phyloP scores from a whole-genome alignment of 2,888 invertebrate genomes.

The Catotricha subobsoleta region DNA sequence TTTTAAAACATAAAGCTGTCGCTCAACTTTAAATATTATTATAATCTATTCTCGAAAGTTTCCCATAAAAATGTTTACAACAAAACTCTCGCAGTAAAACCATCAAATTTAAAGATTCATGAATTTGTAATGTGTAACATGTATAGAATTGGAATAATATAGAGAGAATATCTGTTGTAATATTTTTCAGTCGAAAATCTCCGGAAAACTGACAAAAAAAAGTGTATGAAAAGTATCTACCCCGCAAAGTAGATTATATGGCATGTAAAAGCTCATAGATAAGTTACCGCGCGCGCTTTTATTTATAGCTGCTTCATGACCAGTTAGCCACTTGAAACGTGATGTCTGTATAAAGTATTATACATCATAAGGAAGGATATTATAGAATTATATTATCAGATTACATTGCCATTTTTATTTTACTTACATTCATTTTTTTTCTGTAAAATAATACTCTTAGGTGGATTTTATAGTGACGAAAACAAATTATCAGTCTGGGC shows the following conservation, averaged over 20 bases:
- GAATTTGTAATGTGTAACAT: conserved; percentile 5
- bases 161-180: no score
- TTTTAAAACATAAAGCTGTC: no score
- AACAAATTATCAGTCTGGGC: no score
- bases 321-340: conserved; percentile 9
- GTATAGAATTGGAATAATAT: background rate
- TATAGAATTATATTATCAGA: no score
- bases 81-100: conserved; percentile 5
- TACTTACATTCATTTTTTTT: no score
- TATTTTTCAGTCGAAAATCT: conserved; percentile 5
- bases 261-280: conserved; percentile 1
- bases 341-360: conserved; percentile 9
- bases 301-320: conserved; percentile 9
- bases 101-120: conserved; percentile 6
- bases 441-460: no score
- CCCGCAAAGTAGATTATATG: conserved; percentile 4
- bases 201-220: background rate
- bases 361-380: no score
- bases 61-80: conserved; percentile 4
- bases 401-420: no score
- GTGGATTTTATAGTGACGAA: no score
- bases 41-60: conserved; percentile 4
- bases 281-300: conserved; percentile 2
- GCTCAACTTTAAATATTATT: conserved; percentile 4
- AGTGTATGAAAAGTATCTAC: conserved; percentile 1